These are phyloP conservation scores for Chalcosyrphus nemorum DNA, from an alignment of 2,888 invertebrate species.

Conservation along the genomic window DNA sequence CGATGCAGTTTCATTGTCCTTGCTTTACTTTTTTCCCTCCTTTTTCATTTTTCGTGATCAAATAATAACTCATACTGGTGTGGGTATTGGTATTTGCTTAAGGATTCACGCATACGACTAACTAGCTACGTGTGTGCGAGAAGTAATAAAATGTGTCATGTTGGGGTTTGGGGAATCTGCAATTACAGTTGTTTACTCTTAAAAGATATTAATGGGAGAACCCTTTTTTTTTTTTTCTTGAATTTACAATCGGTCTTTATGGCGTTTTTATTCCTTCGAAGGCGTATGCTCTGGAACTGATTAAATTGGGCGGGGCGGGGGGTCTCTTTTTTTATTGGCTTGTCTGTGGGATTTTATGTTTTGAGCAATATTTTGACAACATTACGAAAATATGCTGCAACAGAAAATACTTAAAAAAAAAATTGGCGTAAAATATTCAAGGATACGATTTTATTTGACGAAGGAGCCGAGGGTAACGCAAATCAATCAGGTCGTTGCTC, in stretches of 20 bases:
- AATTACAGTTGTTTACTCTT: conserved; percentile 3
- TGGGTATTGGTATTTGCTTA: background rate
- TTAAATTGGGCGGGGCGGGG: background rate
- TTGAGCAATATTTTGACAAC: background rate
- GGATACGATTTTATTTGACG: background rate
- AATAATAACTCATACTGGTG: conserved; percentile 31
- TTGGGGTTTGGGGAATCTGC: background rate
- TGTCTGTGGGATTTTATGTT: background rate
- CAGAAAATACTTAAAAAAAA: background rate
- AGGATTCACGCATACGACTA: conserved; percentile 2
- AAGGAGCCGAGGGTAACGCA: background rate
- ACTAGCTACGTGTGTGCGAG: background rate
- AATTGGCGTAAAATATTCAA: background rate
- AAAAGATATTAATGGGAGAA: background rate
- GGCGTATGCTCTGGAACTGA: background rate
- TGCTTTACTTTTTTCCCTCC: conserved; percentile 1
- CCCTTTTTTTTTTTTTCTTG: background rate
- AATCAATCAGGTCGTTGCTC: background rate
- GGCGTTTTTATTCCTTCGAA: background rate
- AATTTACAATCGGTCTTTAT: conserved; percentile 1
- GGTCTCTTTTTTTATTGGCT: background rate
- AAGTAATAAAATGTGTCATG: background rate
- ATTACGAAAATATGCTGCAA: background rate
- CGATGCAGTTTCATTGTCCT: conserved; percentile 48
- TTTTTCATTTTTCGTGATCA: conserved; percentile 37